These are phyloP conservation scores for Lordiphosa andalusiaca DNA, from an alignment of 2,888 invertebrate genomes.

Conservation along the genomic window DNA sequence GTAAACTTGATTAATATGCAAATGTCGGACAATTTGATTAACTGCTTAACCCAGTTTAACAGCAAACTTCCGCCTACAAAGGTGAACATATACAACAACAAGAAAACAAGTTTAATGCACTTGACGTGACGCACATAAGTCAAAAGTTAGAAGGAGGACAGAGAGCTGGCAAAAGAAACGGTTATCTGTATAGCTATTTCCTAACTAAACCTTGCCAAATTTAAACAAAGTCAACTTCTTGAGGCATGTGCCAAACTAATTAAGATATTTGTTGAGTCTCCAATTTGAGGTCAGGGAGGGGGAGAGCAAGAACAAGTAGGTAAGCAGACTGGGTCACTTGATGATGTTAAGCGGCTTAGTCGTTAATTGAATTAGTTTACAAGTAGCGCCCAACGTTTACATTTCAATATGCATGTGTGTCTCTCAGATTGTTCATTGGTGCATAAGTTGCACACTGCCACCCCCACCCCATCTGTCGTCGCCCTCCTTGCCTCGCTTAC, in stretches of 20 bases:
- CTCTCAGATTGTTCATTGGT: slow-evolving; percentile 40
- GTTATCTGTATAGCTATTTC: no score
- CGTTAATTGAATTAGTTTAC: slow-evolving; percentile 72
- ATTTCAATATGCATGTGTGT: slow-evolving; percentile 26
- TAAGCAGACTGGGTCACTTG: slow-evolving; percentile 39
- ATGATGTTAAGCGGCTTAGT: slow-evolving; percentile 69
- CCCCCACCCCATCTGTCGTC: slow-evolving; percentile 10
- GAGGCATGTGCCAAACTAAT: slow-evolving; percentile 40
- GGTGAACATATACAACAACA: slow-evolving; percentile 30
- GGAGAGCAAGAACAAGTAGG: neutral
- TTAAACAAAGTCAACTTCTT: slow-evolving; percentile 34
- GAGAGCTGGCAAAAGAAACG: no score
- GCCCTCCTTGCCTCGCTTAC: slow-evolving; percentile 5
- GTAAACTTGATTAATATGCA: slow-evolving; percentile 67
- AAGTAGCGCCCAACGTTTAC: slow-evolving; percentile 54
- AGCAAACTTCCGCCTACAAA: slow-evolving; percentile 56
- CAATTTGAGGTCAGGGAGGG: slow-evolving; percentile 54
- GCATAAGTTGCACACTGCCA: slow-evolving; percentile 48
- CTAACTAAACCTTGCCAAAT: slow-evolving; percentile 17
- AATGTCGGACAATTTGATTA: slow-evolving; percentile 62
- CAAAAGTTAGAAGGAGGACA: no score
- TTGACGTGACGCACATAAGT: slow-evolving; percentile 37
- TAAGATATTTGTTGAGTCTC: slow-evolving; percentile 39
- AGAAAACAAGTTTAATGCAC: slow-evolving; percentile 51
- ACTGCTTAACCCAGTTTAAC: slow-evolving; percentile 56